A percentile compares a stretch with the other conserved stretches of the same genome.
phyloP scores from a whole-genome alignment of 2,113 vertebrate genomes.

The Rousettus leschenaultii region DNA sequence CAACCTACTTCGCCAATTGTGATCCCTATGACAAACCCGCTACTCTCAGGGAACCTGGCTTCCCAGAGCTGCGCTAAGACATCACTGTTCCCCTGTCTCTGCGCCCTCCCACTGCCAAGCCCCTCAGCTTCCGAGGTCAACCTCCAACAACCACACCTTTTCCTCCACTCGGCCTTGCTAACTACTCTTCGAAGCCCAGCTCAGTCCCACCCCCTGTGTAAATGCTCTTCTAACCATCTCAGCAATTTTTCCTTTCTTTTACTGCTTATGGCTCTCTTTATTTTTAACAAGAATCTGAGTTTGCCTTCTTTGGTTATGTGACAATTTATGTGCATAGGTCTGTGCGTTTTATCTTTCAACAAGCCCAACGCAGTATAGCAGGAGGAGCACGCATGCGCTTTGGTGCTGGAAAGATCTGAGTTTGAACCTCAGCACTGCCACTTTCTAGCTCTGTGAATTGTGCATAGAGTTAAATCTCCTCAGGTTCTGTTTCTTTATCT shows the following conservation, averaged over 20 bases:
- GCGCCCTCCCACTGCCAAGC: not conserved
- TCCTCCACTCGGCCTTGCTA: not conserved
- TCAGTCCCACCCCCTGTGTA: not conserved
- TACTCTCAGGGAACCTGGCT: not conserved
- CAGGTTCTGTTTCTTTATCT: slow-evolving; percentile 43
- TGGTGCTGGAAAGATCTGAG: not conserved
- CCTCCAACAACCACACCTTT: not conserved
- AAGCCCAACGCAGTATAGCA: not conserved
- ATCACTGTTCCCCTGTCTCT: not conserved
- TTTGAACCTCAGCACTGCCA: not conserved
- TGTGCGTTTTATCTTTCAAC: not conserved
- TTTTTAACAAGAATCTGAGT: not conserved
- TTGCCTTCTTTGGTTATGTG: not conserved
- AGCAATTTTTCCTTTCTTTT: not conserved
- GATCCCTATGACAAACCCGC: not conserved
- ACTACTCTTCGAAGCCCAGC: not conserved
- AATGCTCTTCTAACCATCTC: not conserved
- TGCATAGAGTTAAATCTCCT: not conserved
- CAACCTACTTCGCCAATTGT: not conserved
- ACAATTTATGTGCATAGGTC: not conserved
- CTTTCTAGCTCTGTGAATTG: slow-evolving; percentile 14
- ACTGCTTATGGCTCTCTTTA: not conserved
- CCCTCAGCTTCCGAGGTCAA: not conserved
- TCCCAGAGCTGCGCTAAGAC: not conserved
- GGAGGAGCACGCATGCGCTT: not conserved